These are phyloP conservation scores for Sipha maydis DNA, from an alignment of 2,888 invertebrate genomes.

Conservation along the genomic window DNA sequence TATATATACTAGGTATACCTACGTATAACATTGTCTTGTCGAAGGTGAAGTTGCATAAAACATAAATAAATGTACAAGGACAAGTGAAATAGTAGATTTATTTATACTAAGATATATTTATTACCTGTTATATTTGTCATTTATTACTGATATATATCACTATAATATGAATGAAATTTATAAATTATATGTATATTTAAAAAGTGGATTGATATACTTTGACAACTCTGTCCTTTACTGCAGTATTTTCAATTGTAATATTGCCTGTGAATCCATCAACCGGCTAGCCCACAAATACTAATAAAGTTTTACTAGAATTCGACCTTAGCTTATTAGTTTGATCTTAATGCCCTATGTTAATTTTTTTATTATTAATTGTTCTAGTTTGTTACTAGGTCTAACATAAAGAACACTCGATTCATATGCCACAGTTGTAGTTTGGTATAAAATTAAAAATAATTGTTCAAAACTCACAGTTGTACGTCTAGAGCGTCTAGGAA, in stretches of 20 bases:
- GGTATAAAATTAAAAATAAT: neutral
- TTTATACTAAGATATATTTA: constrained; percentile 40
- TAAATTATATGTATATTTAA: neutral
- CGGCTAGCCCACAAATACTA: constrained; percentile 15
- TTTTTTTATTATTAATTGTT: constrained; percentile 40
- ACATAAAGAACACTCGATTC: neutral
- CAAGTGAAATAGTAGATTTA: neutral
- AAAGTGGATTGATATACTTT: constrained; percentile 39
- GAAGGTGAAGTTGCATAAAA: constrained; percentile 38
- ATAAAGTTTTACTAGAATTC: constrained; percentile 10
- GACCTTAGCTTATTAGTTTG: constrained; percentile 52
- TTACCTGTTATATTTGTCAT: constrained; percentile 30
- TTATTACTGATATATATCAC: constrained; percentile 43
- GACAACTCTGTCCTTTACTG: constrained; percentile 28
- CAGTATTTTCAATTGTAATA: neutral
- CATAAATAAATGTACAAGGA: constrained; percentile 48
- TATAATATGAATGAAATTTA: constrained; percentile 1
- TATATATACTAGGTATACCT: too few relatives aligned
- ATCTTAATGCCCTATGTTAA: constrained; percentile 45
- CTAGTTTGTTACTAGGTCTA: neutral
- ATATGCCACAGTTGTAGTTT: neutral
- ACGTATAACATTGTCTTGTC: neutral
- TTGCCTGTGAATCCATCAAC: constrained; percentile 12
- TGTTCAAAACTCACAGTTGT: neutral
- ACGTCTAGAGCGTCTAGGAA: neutral